Base-by-base conservation (phyloP, 1,140 invertebrate species). In the Drosophila parvula region DNA sequence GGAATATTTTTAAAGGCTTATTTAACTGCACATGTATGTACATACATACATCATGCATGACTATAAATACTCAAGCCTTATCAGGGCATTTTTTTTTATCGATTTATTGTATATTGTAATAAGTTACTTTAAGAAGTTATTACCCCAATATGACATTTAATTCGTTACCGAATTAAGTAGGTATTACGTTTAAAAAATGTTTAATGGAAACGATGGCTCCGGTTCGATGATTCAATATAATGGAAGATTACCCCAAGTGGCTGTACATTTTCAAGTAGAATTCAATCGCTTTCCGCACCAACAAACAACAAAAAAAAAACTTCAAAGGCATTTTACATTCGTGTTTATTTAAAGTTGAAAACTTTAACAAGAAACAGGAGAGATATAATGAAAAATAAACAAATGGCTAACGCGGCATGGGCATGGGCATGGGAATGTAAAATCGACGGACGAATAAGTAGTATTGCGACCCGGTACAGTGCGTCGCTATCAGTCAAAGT, bases 401-500 rank as follows among this genome's bases (percentile, higher is more conserved):
- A 70, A 69, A 70, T 69, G 16, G 41, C 9, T 16, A 27, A 32
- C n/a, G 44, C 36, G 38, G 14, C 14, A 40, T 40, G 38, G 43
- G 16, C 48, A 47, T 48, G 27, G 27, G 45, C 48, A 40, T 47
- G 68, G 28, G 18, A 58, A 71, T 38, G 50, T 55, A 43, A 28
- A 28, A 47, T 56, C 30, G 32, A 68, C 22, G 3, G 18, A 68
- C 61, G 44, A 48, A 18, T 22, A 48, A 64, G 51, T 18, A 45
- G 30, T 44, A 56, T 36, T 56, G 32, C 69, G 68, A 74, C 69
- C 69, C 69, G 56, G 58, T 62, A 74, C 69, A 51, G 36, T 40
- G 68, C 55, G 40, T 28, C 32, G 62, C 56, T 77, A 77, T 77
- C 74, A 77, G 74, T 77, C 74, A 77, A 77, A 77, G 74, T 77